A percentile compares a stretch with the other conserved stretches of the same genome.
Conservation (phyloP, 1,140 invertebrate genomes). For the Camponotus floridanus region DNA sequence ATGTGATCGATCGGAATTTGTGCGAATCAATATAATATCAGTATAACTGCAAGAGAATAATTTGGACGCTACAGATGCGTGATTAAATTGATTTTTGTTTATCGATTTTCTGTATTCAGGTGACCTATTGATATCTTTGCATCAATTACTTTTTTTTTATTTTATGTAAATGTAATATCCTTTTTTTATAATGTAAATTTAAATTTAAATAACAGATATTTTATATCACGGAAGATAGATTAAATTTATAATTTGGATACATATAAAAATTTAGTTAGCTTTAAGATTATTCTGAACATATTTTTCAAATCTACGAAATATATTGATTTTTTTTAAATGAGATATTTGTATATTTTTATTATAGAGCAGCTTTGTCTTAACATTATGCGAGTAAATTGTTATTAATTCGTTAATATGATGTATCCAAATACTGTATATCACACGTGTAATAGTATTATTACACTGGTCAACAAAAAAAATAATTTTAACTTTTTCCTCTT, state of each 20-base stretch:
- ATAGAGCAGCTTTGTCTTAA: background rate
- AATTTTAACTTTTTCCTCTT: too few species aligned
- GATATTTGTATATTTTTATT: background rate
- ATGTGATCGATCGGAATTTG: background rate
- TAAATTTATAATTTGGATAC: background rate
- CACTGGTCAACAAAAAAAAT: too few species aligned
- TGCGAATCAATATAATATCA: background rate
- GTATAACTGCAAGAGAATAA: background rate
- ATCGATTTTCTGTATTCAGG: background rate
- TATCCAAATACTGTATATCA: background rate
- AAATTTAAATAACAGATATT: constrained; percentile 8
- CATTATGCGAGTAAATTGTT: constrained; percentile 9
- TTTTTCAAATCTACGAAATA: background rate
- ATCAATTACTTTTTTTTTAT: constrained; percentile 9
- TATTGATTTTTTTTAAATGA: background rate
- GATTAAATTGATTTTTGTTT: background rate
- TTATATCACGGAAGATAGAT: background rate
- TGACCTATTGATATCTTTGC: background rate
- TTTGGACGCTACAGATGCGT: background rate
- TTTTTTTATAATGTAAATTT: background rate
- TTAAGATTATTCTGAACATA: constrained; percentile 1
- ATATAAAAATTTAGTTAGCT: background rate
- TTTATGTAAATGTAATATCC: background rate
- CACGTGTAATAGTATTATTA: background rate
- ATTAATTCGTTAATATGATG: background rate